phyloP scores from a whole-genome alignment of 2,888 invertebrate genomes.

The Meandrusa payeni region DNA sequence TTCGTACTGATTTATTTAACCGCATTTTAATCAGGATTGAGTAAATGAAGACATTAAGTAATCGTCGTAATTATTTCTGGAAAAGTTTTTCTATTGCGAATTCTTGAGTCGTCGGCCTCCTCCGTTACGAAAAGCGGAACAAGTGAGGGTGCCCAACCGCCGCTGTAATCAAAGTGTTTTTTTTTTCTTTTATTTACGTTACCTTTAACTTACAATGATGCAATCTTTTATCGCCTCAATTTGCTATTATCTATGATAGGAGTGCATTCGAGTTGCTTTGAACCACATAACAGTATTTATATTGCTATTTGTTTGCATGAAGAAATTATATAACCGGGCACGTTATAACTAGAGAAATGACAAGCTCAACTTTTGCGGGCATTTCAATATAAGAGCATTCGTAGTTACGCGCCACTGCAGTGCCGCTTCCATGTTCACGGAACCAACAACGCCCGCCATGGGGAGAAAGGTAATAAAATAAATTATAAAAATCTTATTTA shows the following conservation, averaged over 20 bases:
- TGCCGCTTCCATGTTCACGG: conserved; percentile 56
- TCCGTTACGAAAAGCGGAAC: conserved; percentile 23
- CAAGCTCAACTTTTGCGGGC: conserved; percentile 36
- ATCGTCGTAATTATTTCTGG: conserved; percentile 9
- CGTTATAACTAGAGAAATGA: conserved; percentile 32
- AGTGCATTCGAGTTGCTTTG: conserved; percentile 8
- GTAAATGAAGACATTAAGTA: background rate
- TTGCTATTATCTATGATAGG: background rate
- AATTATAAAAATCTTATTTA: conserved; percentile 6
- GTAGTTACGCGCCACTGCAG: conserved; percentile 53
- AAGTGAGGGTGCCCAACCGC: conserved; percentile 1
- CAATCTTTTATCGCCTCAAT: conserved; percentile 11
- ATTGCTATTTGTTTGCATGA: conserved; percentile 13
- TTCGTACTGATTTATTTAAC: background rate
- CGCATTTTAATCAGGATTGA: conserved; percentile 2
- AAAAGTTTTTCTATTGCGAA: conserved; percentile 15
- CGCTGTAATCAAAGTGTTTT: conserved; percentile 11
- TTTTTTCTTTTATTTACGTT: conserved; percentile 3
- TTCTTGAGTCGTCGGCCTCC: conserved; percentile 6
- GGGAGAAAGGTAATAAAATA: conserved; percentile 59
- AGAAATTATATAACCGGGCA: conserved; percentile 47
- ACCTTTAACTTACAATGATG: conserved; percentile 6
- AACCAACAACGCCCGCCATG: conserved; percentile 56
- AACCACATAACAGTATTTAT: conserved; percentile 16
- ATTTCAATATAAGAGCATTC: conserved; percentile 55